phyloP scores from a whole-genome alignment of 2,113 vertebrate species.

The Beaufortia kweichowensis region DNA sequence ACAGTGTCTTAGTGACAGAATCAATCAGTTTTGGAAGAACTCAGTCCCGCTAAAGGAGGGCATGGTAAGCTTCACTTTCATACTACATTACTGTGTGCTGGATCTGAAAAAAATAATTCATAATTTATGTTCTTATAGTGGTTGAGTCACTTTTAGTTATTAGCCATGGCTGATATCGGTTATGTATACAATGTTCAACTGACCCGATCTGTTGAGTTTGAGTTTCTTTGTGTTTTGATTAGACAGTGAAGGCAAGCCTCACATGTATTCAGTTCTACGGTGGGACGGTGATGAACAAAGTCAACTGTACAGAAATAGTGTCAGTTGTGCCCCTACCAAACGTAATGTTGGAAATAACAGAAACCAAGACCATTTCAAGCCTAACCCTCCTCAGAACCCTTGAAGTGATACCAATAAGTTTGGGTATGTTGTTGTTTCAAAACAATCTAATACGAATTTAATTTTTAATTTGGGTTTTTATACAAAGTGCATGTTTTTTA shows the following conservation, averaged over 20 bases:
- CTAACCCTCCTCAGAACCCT: conserved; percentile 71
- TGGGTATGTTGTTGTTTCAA: conserved; percentile 57
- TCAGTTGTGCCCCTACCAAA: conserved; percentile 59
- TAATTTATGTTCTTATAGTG: no score
- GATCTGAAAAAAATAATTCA: not conserved
- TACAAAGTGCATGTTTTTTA: not conserved
- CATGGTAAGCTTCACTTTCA: conserved; percentile 65
- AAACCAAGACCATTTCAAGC: conserved; percentile 66
- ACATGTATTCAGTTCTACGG: conserved; percentile 67
- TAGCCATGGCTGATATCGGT: no score
- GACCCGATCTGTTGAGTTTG: no score
- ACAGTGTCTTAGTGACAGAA: conserved; percentile 72
- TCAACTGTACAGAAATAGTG: conserved; percentile 74
- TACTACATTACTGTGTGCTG: not conserved
- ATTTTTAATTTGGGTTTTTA: not conserved
- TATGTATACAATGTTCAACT: no score
- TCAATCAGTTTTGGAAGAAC: conserved; percentile 68
- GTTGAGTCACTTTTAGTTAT: not conserved
- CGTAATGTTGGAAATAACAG: conserved; percentile 57
- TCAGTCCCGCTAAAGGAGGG: conserved; percentile 70
- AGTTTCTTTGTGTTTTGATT: conserved; percentile 33
- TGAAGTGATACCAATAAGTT: conserved; percentile 53
- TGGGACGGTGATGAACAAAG: conserved; percentile 68
- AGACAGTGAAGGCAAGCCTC: conserved; percentile 68
- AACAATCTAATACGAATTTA: not conserved